Conservation (phyloP, 2,888 invertebrate species). For the Alentia gelatinosa region DNA sequence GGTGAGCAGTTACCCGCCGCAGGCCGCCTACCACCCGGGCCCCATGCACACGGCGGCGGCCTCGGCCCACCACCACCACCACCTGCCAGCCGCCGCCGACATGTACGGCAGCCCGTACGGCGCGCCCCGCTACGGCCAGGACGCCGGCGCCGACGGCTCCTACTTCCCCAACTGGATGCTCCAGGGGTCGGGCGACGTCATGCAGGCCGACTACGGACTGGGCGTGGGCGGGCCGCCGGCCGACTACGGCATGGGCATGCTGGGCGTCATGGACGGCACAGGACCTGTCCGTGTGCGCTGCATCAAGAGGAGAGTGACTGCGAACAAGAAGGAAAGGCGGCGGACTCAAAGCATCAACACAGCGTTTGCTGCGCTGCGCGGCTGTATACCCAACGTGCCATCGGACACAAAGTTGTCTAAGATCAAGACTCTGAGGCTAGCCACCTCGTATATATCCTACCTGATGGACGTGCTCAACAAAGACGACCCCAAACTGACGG, state of each 20-base stretch:
- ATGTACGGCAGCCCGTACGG: slow-evolving; percentile 26
- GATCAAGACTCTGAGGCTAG: slow-evolving; percentile 95
- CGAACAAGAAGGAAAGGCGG: slow-evolving; percentile 95
- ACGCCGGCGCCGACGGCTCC: neutral
- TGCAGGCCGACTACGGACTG: slow-evolving; percentile 1
- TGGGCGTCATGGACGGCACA: neutral
- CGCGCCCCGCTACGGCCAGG: neutral
- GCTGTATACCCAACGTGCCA: slow-evolving; percentile 97
- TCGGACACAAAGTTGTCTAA: slow-evolving; percentile 96
- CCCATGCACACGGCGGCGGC: neutral
- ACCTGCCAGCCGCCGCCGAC: neutral
- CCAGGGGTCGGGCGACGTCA: neutral
- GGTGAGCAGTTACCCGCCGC: slow-evolving; percentile 54
- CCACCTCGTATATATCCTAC: slow-evolving; percentile 87
- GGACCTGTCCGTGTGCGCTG: slow-evolving; percentile 39
- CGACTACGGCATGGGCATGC: neutral
- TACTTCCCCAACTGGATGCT: slow-evolving; percentile 53
- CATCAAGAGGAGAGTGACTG: slow-evolving; percentile 87
- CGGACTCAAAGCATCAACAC: slow-evolving; percentile 96
- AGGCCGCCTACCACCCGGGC: slow-evolving; percentile 10
- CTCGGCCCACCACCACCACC: neutral
- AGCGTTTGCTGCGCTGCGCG: slow-evolving; percentile 94
- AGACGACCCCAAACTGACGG: slow-evolving; percentile 87
- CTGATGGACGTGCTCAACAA: slow-evolving; percentile 92
- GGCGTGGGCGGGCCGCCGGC: neutral